Conservation (phyloP, 2,888 invertebrate species). For the Trichacis sp. region DNA sequence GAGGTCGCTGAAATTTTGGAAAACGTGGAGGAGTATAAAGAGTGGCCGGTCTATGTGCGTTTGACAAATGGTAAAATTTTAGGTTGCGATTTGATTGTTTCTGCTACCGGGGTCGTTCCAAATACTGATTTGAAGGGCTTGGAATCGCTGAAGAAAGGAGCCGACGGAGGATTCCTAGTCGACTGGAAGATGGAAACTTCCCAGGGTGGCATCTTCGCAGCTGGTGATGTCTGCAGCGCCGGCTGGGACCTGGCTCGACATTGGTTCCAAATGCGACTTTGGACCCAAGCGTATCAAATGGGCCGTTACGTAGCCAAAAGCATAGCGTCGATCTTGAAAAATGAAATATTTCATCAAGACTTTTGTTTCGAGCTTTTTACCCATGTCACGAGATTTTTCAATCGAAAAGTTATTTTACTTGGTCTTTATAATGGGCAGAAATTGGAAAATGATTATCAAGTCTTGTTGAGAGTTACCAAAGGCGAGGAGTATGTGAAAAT, state of each 20-base stretch:
- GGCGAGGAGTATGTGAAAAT: conserved; percentile 88
- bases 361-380: conserved; percentile 98
- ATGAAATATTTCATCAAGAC: conserved; percentile 82
- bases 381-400: conserved; percentile 95
- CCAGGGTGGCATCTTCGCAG: conserved; percentile 85
- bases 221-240: conserved; percentile 94
- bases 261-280: conserved; percentile 95
- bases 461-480: conserved; percentile 86
- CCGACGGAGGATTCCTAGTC: conserved; percentile 88
- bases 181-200: conserved; percentile 89
- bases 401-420: conserved; percentile 90
- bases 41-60: conserved; percentile 80
- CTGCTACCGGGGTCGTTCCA: conserved; percentile 93
- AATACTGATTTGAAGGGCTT: conserved; percentile 74
- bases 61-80: conserved; percentile 80
- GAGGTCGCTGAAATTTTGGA: conserved; percentile 74
- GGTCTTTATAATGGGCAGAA: conserved; percentile 95
- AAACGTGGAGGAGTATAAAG: conserved; percentile 57
- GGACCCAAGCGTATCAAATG: conserved; percentile 99
- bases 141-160: conserved; percentile 70
- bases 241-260: conserved; percentile 82
- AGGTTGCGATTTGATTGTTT: conserved; percentile 91
- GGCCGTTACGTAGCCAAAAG: conserved; percentile 92
- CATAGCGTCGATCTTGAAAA: conserved; percentile 78
- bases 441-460: conserved; percentile 83